Evolutionary conservation across 23 tunicate species (phyloP).

Genomic region (Ciona savignyi): DNA sequence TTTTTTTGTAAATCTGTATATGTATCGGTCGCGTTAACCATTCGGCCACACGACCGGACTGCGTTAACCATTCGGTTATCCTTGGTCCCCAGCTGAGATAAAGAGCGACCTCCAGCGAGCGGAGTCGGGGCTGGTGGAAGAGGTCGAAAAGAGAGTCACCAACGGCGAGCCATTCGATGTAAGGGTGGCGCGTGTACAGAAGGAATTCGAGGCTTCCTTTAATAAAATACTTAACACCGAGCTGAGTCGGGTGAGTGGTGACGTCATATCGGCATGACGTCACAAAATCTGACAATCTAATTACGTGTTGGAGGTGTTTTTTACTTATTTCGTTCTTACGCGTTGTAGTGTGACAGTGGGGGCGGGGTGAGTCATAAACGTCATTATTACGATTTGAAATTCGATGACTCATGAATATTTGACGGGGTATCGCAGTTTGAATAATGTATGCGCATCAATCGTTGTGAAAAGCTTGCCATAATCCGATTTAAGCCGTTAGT

Average conservation of each 20-base stretch:
- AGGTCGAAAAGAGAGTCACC: constrained; percentile 36
- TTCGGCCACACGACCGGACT: no score
- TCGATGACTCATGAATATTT: not conserved
- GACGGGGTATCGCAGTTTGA: not conserved
- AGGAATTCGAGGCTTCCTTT: constrained; percentile 61
- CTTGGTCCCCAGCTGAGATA: constrained; percentile 25
- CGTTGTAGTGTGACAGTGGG: no score
- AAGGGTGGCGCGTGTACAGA: constrained; percentile 29
- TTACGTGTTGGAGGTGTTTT: no score
- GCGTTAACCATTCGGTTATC: not conserved
- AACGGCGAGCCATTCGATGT: constrained; percentile 72
- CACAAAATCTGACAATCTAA: no score
- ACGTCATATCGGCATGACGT: not conserved
- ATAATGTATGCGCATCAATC: not conserved
- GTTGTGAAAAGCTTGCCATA: not conserved
- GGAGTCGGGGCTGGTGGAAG: constrained; percentile 24
- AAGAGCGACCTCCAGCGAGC: constrained; percentile 33
- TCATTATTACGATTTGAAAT: not conserved
- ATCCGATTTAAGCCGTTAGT: not conserved
- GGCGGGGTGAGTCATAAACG: not conserved
- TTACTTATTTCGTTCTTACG: no score
- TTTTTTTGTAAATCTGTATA: no score
- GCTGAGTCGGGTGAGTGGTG: constrained; percentile 28
- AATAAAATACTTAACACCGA: constrained; percentile 41
- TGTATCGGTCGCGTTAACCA: no score